Conservation (phyloP, 2,888 invertebrate genomes). For the Pachydiplax longipennis region DNA sequence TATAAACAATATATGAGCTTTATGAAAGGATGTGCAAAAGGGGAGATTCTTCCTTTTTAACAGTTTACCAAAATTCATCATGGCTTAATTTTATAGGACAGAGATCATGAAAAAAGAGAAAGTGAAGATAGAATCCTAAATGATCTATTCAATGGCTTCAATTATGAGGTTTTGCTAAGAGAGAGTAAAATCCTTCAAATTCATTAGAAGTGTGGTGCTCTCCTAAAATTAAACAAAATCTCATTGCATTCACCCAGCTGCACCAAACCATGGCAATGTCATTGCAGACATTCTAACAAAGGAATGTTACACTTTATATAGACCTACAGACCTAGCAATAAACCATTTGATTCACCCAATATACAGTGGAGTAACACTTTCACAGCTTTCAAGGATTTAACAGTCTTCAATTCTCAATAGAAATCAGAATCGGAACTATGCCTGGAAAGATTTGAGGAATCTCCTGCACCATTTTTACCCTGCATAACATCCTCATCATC, state of each 20-base stretch:
- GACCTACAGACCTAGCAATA: not conserved
- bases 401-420: slow-evolving; percentile 22
- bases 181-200: not conserved
- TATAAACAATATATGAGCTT: not conserved
- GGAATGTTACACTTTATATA: not conserved
- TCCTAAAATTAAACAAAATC: not conserved
- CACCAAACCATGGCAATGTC: not conserved
- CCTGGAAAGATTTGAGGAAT: slow-evolving; percentile 23
- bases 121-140: not conserved
- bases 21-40: not conserved
- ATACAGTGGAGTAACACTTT: not conserved
- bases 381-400: not conserved
- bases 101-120: not conserved
- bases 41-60: not conserved
- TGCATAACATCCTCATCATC: slow-evolving; percentile 1
- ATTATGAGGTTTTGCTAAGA: not conserved
- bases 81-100: not conserved
- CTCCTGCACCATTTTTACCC: slow-evolving; percentile 13
- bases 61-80: not conserved
- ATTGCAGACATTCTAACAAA: not conserved
- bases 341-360: not conserved
- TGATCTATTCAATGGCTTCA: not conserved
- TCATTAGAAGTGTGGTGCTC: not conserved
- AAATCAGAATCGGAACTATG: slow-evolving; percentile 36
- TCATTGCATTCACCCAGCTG: not conserved